Evolutionary conservation across 2,113 vertebrate species (phyloP).

Genomic region (Aptenodytes forsteri): DNA sequence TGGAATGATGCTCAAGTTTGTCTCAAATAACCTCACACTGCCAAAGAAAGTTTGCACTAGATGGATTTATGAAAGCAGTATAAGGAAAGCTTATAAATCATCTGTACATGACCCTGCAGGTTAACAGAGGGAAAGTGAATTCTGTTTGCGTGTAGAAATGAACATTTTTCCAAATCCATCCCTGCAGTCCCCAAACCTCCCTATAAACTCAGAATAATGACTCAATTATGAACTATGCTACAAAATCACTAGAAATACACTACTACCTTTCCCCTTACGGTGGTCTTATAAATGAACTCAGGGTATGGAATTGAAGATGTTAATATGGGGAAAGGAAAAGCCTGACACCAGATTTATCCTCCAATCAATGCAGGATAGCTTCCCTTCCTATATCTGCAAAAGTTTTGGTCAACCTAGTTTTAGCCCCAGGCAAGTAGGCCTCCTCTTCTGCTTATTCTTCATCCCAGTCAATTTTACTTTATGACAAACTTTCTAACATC

Average conservation of each 20-base stretch:
- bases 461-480: not conserved
- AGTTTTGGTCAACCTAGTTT: not conserved
- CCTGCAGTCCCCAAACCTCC: not conserved
- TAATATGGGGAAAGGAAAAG: not conserved
- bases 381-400: not conserved
- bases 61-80: conserved; percentile 43
- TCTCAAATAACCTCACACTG: conserved; percentile 54
- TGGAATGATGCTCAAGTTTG: conserved; percentile 41
- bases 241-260: not conserved
- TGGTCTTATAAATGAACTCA: not conserved
- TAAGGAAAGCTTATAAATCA: conserved; percentile 47
- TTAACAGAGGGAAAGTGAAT: conserved; percentile 31
- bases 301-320: not conserved
- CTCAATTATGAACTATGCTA: not conserved
- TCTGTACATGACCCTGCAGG: conserved; percentile 11
- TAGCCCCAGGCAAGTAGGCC: not conserved
- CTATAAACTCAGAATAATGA: conserved; percentile 22
- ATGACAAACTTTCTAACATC: not conserved
- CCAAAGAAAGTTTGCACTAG: conserved; percentile 53
- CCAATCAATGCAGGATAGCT: not conserved
- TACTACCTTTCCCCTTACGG: not conserved
- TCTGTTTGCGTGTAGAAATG: conserved; percentile 7
- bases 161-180: conserved; percentile 13
- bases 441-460: not conserved
- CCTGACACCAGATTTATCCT: not conserved